Evolutionary conservation across 2,113 vertebrate species (phyloP).

Genomic region (Oryzias celebensis): DNA sequence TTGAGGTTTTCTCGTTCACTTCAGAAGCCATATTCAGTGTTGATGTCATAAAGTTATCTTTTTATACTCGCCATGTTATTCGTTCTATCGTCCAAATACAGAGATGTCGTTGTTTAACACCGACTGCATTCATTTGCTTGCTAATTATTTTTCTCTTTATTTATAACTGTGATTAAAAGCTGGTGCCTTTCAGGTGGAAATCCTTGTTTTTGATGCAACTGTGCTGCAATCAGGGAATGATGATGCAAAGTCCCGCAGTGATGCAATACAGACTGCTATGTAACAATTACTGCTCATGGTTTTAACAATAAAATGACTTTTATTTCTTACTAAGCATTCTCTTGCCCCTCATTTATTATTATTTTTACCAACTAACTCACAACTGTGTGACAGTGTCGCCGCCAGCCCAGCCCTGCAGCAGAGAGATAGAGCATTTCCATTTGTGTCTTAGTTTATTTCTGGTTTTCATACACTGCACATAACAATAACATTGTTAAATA

Average conservation of each 20-base stretch:
- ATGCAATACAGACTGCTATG: conserved; percentile 47
- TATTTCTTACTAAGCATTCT: conserved; percentile 39
- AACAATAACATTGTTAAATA: conserved; percentile 76
- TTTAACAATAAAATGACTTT: conserved; percentile 65
- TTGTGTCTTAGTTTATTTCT: conserved; percentile 73
- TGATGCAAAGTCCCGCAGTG: conserved; percentile 33
- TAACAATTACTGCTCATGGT: conserved; percentile 48
- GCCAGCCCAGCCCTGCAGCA: neutral
- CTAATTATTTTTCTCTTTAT: conserved; percentile 30
- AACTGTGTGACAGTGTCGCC: too few species aligned
- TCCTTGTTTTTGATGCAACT: conserved; percentile 53
- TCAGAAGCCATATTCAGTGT: conserved; percentile 31
- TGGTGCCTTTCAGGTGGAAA: conserved; percentile 67
- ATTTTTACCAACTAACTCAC: too few species aligned
- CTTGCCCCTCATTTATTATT: neutral
- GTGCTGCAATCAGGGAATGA: conserved; percentile 63
- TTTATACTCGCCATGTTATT: conserved; percentile 40
- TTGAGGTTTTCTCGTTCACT: conserved; percentile 35
- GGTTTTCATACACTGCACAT: conserved; percentile 72
- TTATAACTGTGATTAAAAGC: conserved; percentile 60
- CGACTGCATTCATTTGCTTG: conserved; percentile 23
- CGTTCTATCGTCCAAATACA: conserved; percentile 29
- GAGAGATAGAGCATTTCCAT: conserved; percentile 10
- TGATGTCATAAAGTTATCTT: conserved; percentile 22
- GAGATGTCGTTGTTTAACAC: conserved; percentile 1